A percentile compares a stretch with the other conserved stretches of the same genome.
Conservation (phyloP, 2,113 vertebrate species). For the Austrofundulus limnaeus region DNA sequence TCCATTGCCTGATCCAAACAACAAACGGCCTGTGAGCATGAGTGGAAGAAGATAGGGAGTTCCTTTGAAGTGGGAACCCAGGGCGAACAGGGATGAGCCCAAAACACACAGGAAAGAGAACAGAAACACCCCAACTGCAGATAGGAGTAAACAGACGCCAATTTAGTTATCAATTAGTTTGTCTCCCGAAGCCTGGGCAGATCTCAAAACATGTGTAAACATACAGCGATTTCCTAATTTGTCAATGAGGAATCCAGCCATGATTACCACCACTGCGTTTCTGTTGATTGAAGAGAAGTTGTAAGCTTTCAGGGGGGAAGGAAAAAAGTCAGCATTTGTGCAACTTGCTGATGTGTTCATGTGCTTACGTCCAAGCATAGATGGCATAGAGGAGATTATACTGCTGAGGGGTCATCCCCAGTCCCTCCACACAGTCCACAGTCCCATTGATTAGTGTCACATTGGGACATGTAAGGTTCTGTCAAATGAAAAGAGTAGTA, state of each 20-base stretch:
- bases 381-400: conserved; percentile 84
- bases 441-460: conserved; percentile 70
- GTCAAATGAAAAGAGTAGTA: background rate
- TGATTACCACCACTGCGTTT: conserved; percentile 81
- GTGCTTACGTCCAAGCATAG: conserved; percentile 82
- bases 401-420: conserved; percentile 84
- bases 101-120: conserved; percentile 84
- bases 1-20: conserved; percentile 85
- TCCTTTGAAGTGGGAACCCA: conserved; percentile 86
- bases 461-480: conserved; percentile 84
- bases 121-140: conserved; percentile 80
- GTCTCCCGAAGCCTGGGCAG: too few species aligned
- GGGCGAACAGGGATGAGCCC: conserved; percentile 82
- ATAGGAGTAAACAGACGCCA: background rate
- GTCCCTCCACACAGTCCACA: conserved; percentile 74
- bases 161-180: background rate
- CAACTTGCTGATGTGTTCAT: background rate
- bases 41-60: conserved; percentile 79
- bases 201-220: conserved; percentile 14
- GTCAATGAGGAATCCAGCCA: conserved; percentile 85
- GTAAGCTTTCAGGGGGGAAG: background rate
- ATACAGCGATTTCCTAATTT: conserved; percentile 85
- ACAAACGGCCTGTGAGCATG: conserved; percentile 83
- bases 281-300: conserved; percentile 54
- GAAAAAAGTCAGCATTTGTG: background rate